These are phyloP conservation scores for Poeciliopsis prolifica DNA, from an alignment of 2,113 vertebrate species.

Conservation along the genomic window DNA sequence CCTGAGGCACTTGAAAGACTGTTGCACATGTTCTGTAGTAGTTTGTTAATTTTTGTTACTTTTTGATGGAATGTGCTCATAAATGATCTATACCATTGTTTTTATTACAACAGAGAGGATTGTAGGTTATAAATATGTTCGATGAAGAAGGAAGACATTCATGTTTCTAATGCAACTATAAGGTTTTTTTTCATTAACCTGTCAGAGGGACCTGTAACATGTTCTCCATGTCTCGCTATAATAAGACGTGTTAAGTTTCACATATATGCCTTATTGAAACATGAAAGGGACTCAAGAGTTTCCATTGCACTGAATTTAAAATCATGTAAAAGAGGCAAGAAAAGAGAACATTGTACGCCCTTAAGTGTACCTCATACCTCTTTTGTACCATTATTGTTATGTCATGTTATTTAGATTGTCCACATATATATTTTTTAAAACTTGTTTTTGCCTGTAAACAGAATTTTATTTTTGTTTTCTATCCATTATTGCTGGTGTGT, in stretches of 20 bases:
- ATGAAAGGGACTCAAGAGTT: conserved; percentile 39
- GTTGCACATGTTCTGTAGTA: conserved; percentile 57
- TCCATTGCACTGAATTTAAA: conserved; percentile 60
- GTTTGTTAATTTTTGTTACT: conserved; percentile 31
- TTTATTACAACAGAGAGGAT: neutral
- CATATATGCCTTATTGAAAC: conserved; percentile 74
- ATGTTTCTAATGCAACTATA: conserved; percentile 19
- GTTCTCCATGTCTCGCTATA: conserved; percentile 38
- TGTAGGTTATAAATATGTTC: conserved; percentile 3
- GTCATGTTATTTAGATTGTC: conserved; percentile 52
- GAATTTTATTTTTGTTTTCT: conserved; percentile 65
- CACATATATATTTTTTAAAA: conserved; percentile 62
- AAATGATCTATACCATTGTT: conserved; percentile 30
- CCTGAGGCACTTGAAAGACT: conserved; percentile 55
- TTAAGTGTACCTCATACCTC: conserved; percentile 61
- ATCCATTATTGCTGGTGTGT: conserved; percentile 45
- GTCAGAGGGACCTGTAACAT: neutral
- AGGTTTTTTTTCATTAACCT: conserved; percentile 23
- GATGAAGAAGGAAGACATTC: neutral
- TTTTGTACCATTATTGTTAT: conserved; percentile 55
- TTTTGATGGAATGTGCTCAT: conserved; percentile 51
- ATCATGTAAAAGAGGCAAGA: conserved; percentile 21
- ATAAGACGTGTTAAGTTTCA: conserved; percentile 63
- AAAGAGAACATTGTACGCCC: conserved; percentile 31
- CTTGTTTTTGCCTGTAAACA: conserved; percentile 44